phyloP scores from a whole-genome alignment of 2,888 invertebrate species.

The Scaptomyza cyrtandrae region DNA sequence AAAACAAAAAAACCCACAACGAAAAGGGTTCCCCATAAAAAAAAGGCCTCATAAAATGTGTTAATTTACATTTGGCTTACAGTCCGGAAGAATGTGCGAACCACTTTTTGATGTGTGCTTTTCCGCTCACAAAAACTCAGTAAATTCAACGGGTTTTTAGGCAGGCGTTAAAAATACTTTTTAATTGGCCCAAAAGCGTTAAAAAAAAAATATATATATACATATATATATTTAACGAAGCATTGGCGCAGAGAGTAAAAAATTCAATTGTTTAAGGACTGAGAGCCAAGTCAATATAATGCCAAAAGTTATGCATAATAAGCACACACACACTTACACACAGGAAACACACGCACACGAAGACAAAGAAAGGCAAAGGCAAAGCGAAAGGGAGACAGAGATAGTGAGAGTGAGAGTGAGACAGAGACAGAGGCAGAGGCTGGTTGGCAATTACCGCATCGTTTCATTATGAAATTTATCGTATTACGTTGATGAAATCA shows the following conservation, averaged over 20 bases:
- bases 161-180: constrained; percentile 18
- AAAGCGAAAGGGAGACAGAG: not conserved
- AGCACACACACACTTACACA: constrained; percentile 9
- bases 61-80: constrained; percentile 14
- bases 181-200: constrained; percentile 38
- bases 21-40: constrained; percentile 10
- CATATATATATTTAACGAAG: no score
- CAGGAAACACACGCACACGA: not conserved
- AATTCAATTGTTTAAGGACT: constrained; percentile 31
- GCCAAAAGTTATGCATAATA: constrained; percentile 55
- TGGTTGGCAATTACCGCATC: constrained; percentile 69
- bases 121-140: not conserved
- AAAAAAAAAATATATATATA: not conserved
- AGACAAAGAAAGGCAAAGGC: not conserved
- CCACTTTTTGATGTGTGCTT: not conserved
- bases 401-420: not conserved
- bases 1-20: not conserved
- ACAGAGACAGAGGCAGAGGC: not conserved
- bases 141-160: constrained; percentile 9
- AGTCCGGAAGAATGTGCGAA: not conserved
- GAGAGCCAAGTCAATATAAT: constrained; percentile 48
- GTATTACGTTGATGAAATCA: constrained; percentile 81
- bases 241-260: not conserved
- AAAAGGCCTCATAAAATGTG: not conserved
- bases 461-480: constrained; percentile 81